Percentiles rank a stretch among this genome's conserved stretches.
phyloP scores from a whole-genome alignment of 2,888 invertebrate genomes.

The Drosophila silvestris region DNA sequence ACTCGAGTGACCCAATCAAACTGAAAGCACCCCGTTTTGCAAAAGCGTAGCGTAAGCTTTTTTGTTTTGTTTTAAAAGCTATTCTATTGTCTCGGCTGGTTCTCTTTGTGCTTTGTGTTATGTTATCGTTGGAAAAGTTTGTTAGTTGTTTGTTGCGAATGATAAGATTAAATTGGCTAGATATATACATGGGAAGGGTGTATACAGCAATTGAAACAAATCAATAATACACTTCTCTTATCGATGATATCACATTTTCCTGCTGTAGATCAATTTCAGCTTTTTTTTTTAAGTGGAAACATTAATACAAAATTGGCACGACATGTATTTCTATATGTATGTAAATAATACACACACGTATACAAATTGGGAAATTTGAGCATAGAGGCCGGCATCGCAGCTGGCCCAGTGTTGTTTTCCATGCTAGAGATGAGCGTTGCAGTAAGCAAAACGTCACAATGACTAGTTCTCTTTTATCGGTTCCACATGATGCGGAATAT shows the following conservation, averaged over 20 bases:
- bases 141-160: neutral
- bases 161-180: constrained; percentile 7
- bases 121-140: neutral
- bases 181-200: neutral
- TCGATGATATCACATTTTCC: neutral
- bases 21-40: constrained; percentile 3
- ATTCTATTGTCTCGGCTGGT: constrained; percentile 1
- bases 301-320: neutral
- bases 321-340: neutral
- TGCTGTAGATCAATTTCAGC: neutral
- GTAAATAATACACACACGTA: neutral
- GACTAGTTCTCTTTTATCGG: neutral
- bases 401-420: constrained; percentile 9
- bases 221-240: constrained; percentile 3
- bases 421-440: constrained; percentile 10
- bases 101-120: constrained; percentile 2
- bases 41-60: constrained; percentile 7
- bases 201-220: neutral
- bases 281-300: neutral
- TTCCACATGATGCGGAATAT: neutral
- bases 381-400: neutral
- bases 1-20: constrained; percentile 6
- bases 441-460: neutral
- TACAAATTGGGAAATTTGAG: neutral
- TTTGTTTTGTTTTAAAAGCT: constrained; percentile 4